A percentile compares a stretch with the other conserved stretches of the same genome.
These are phyloP conservation scores for Spermophilus dauricus DNA, from an alignment of 2,113 vertebrate genomes.

Conservation along the genomic window DNA sequence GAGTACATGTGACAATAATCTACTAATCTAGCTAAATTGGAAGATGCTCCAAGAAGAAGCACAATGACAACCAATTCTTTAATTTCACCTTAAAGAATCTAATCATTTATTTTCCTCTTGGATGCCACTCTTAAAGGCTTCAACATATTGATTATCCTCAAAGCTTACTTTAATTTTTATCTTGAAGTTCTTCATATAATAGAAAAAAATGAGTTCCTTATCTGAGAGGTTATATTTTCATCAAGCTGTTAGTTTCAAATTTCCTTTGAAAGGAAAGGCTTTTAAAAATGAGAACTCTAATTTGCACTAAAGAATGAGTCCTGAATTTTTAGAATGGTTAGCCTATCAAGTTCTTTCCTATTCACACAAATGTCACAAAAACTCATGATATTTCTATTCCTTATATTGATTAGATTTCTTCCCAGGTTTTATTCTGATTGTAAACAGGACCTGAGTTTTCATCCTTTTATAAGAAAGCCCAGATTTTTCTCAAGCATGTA, in stretches of 20 bases:
- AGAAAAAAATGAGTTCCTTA: neutral
- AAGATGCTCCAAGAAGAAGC: slow-evolving; percentile 40
- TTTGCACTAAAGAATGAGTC: neutral
- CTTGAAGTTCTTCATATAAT: neutral
- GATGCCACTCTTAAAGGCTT: neutral
- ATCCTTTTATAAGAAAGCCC: neutral
- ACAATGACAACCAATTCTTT: slow-evolving; percentile 53
- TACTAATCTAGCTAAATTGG: slow-evolving; percentile 22
- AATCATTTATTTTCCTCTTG: neutral
- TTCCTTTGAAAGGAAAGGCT: slow-evolving; percentile 14
- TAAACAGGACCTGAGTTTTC: neutral
- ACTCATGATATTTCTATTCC: slow-evolving; percentile 7
- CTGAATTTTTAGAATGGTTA: slow-evolving; percentile 31
- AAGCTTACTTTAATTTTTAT: slow-evolving; percentile 56
- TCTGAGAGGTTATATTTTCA: slow-evolving; percentile 3
- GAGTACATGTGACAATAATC: slow-evolving; percentile 8
- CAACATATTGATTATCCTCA: neutral
- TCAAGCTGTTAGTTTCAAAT: slow-evolving; percentile 32
- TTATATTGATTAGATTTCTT: slow-evolving; percentile 56
- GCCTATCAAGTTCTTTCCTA: neutral
- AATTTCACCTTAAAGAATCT: neutral
- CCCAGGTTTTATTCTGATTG: neutral
- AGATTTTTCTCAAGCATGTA: neutral
- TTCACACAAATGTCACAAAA: neutral
- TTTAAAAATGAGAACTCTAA: slow-evolving; percentile 26